Conservation (phyloP, 2,888 invertebrate species). For the Chalcosyrphus nemorum region DNA sequence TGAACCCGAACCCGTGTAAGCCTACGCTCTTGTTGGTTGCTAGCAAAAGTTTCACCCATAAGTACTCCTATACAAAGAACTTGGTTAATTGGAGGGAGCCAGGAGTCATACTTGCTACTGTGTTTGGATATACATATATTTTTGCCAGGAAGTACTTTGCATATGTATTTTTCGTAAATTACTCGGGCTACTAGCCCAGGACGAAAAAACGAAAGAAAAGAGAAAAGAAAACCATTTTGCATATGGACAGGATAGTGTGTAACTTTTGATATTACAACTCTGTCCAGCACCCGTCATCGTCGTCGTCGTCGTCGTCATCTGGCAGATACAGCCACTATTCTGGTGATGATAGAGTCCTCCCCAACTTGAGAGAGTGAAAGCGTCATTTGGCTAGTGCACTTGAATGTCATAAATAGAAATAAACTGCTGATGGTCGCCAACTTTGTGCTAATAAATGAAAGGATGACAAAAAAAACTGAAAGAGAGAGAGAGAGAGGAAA, state of each 20-base stretch:
- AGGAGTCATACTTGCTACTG: conserved; percentile 28
- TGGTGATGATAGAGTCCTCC: conserved; percentile 60
- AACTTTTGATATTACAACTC: conserved; percentile 66
- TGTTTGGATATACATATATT: conserved; percentile 54
- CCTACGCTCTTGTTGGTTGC: conserved; percentile 1
- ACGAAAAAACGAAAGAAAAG: neutral
- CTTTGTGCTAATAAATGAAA: conserved; percentile 66
- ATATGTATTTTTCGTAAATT: conserved; percentile 54
- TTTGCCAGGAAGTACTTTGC: conserved; percentile 45
- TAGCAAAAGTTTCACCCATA: conserved; percentile 41
- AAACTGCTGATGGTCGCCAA: conserved; percentile 70
- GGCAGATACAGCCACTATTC: conserved; percentile 10
- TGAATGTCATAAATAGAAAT: conserved; percentile 70
- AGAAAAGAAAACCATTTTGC: conserved; percentile 49
- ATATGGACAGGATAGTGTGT: conserved; percentile 57
- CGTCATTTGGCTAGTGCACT: conserved; percentile 58
- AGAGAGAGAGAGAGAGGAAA: neutral
- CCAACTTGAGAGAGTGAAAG: conserved; percentile 35
- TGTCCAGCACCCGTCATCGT: conserved; percentile 39
- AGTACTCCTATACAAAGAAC: conserved; percentile 49
- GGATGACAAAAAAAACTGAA: conserved; percentile 33
- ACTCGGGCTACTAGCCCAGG: conserved; percentile 24
- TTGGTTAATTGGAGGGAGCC: conserved; percentile 62
- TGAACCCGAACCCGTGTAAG: conserved; percentile 46
- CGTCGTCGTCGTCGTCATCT: conserved; percentile 43